Base-by-base conservation (phyloP, 2,888 invertebrate genomes). In the Napeogenes inachia region DNA sequence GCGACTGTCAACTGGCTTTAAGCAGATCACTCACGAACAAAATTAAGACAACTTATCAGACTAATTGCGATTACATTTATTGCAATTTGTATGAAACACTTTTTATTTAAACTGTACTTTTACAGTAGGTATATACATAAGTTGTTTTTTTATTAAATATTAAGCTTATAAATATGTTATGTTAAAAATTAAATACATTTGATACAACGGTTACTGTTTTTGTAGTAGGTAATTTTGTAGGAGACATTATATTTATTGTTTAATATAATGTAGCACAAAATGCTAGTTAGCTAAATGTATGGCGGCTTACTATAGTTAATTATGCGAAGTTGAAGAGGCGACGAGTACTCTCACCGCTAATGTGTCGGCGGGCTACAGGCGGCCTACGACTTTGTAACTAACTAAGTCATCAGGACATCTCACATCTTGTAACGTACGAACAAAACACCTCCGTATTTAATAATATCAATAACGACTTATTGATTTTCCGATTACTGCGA, bases 1-100 rank as follows among this genome's bases (percentile, higher is more conserved):
- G 69, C 67, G 71, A 69, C 66, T 67, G 70, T 71, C 84, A 82
- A 82, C 83, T 82, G 82, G 77, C 71, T 73, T 73, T 76, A 73
- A 70, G 74, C 75, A 57, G 67, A 58, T 66, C 63, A 57, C 73
- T 70, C 68, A 69, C 50, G 50, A 10, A 50, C 30, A 50, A 50
- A 50, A 50, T 50, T 50, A 50, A 70, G 59, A 61, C 53, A 63
- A 64, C 62, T 61, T 50, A 50, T 30, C 30, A 5, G 50, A 10
- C 30, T 50, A 30, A 50, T 50, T 30, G 30, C 30, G 50, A 50
- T 50, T 30, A 30, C 30, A 30, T 50, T 50, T 42, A 42, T 42
- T 42, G 42, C 8, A 42, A 42, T 42, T 6, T 10, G 8, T 10
- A 3, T 10, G 8, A 2, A 10, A 6, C 42, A 10, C 42, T 42